Conservation (phyloP, 2,113 vertebrate genomes). For the Paramormyrops kingsleyae region DNA sequence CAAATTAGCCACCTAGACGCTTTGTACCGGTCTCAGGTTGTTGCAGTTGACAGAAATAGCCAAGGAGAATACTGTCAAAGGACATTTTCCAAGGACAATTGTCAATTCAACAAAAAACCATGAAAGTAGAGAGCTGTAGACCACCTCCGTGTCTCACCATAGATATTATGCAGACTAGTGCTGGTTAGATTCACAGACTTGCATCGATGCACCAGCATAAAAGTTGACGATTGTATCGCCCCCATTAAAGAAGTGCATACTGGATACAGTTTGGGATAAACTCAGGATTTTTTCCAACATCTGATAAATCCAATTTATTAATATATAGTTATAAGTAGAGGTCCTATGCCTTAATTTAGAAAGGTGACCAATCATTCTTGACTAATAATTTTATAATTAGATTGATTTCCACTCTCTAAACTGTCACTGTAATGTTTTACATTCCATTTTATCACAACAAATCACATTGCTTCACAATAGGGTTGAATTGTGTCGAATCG, state of each 20-base stretch:
- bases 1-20: background rate
- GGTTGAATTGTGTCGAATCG: background rate
- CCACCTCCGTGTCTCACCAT: background rate
- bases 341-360: background rate
- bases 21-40: background rate
- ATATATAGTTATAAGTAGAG: background rate
- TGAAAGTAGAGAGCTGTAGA: background rate
- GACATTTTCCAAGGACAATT: background rate
- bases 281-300: background rate
- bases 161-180: background rate
- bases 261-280: background rate
- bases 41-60: background rate
- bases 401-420: no score
- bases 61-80: background rate
- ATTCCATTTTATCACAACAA: background rate
- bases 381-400: no score
- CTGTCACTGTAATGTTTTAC: no score
- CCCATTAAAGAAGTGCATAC: background rate
- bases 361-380: background rate
- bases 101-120: background rate
- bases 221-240: background rate
- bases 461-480: background rate
- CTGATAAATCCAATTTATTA: background rate
- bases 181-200: background rate
- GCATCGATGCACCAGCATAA: background rate